phyloP scores from a whole-genome alignment of 2,113 vertebrate species.

The Nothoprocta pentlandii region DNA sequence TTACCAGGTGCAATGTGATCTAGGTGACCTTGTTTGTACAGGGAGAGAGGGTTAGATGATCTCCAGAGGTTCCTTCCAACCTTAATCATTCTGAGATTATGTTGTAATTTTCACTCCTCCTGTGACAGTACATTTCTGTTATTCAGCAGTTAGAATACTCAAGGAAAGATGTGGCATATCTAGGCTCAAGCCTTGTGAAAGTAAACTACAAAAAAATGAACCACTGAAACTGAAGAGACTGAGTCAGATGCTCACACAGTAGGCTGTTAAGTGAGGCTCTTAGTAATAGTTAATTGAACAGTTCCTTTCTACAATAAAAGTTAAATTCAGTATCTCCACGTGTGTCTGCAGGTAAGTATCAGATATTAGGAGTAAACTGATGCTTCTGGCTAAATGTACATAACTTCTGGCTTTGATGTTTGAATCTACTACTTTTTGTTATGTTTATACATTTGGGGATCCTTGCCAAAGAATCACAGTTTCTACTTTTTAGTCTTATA shows the following conservation, averaged over 20 bases:
- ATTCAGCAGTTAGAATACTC: rapidly evolving
- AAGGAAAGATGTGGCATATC: not conserved
- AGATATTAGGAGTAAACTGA: not conserved
- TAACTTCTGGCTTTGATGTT: not conserved
- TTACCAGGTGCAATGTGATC: no score
- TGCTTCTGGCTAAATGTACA: not conserved
- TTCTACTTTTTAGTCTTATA: not conserved
- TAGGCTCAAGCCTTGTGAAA: not conserved
- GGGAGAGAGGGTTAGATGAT: no score
- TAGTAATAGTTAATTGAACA: slow-evolving; percentile 25
- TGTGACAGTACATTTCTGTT: not conserved
- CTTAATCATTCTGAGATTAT: no score
- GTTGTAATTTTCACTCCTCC: not conserved
- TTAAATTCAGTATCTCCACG: not conserved
- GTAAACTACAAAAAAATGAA: not conserved
- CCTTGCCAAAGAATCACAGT: not conserved
- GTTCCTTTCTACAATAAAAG: slow-evolving; percentile 8
- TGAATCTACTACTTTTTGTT: not conserved
- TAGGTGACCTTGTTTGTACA: no score
- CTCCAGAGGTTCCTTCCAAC: no score
- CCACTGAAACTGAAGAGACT: rapidly evolving
- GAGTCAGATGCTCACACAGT: rapidly evolving
- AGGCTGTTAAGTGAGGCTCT: not conserved
- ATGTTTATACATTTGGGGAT: not conserved
- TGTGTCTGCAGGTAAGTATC: not conserved